Percentiles rank a stretch among this genome's conserved stretches.
Conservation (phyloP, 2,888 invertebrate species). For the Rhopalosiphum nymphaeae region DNA sequence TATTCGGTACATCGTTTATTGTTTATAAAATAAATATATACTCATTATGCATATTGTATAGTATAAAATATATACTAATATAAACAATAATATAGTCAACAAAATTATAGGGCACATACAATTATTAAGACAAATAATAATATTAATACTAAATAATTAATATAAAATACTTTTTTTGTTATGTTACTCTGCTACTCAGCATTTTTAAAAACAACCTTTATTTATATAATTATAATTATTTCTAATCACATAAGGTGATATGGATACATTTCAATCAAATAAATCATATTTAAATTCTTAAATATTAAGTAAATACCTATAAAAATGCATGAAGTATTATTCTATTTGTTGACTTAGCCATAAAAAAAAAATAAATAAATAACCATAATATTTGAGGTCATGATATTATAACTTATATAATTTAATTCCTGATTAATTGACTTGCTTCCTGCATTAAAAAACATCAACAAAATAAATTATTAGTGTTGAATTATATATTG, state of each 20-base stretch:
- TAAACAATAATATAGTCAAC: not conserved
- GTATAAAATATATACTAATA: not conserved
- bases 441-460: not conserved
- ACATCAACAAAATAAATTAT: constrained; percentile 29
- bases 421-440: constrained; percentile 1
- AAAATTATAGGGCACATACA: not conserved
- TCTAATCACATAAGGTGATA: not conserved
- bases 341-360: not conserved
- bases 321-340: not conserved
- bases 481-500: constrained; percentile 21
- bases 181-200: not conserved
- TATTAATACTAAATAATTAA: not conserved
- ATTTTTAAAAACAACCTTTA: not conserved
- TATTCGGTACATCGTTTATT: not conserved
- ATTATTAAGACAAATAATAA: not conserved
- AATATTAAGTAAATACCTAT: not conserved
- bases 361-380: not conserved
- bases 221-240: not conserved
- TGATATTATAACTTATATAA: not conserved
- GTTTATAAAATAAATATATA: not conserved
- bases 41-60: not conserved
- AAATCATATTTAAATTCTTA: not conserved
- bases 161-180: not conserved
- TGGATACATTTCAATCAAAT: not conserved
- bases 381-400: constrained; percentile 20